Evolutionary conservation across 2,888 invertebrate genomes (phyloP).

Genomic region (Odontocerum albicorne): DNA sequence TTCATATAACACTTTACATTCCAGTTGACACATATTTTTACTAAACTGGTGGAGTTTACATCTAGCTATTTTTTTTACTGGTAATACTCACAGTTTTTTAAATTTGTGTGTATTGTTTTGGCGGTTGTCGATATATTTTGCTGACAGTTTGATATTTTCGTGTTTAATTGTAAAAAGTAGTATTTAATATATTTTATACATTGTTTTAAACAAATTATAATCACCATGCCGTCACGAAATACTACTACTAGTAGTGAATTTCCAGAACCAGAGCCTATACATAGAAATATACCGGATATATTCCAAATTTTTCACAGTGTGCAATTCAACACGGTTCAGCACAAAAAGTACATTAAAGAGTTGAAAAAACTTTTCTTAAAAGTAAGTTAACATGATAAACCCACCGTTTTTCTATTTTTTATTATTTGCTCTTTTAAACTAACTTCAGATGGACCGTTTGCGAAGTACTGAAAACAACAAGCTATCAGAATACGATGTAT

Average conservation of each 20-base stretch:
- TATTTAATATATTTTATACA: too few species aligned
- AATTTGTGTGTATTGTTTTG: not conserved
- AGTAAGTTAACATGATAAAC: too few species aligned
- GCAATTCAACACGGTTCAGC: constrained; percentile 65
- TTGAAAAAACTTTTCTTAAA: constrained; percentile 63
- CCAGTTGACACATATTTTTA: too few species aligned
- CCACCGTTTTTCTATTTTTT: too few species aligned
- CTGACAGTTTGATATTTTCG: not conserved
- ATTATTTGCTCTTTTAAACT: too few species aligned
- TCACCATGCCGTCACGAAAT: constrained; percentile 1
- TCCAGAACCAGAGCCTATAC: constrained; percentile 21
- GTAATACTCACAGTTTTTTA: not conserved
- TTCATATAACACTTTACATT: too few species aligned
- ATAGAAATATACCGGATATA: constrained; percentile 41
- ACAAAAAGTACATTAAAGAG: constrained; percentile 64
- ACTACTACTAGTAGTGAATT: constrained; percentile 7
- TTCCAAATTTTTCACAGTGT: constrained; percentile 64
- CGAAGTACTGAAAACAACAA: too few species aligned
- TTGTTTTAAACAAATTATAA: not conserved
- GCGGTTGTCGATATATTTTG: not conserved
- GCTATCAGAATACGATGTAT: too few species aligned
- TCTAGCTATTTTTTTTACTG: not conserved
- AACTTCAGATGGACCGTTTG: too few species aligned
- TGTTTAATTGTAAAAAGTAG: not conserved
- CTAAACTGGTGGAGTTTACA: too few species aligned